Conservation (phyloP, 2,113 vertebrate genomes). For the Zootoca vivipara region DNA sequence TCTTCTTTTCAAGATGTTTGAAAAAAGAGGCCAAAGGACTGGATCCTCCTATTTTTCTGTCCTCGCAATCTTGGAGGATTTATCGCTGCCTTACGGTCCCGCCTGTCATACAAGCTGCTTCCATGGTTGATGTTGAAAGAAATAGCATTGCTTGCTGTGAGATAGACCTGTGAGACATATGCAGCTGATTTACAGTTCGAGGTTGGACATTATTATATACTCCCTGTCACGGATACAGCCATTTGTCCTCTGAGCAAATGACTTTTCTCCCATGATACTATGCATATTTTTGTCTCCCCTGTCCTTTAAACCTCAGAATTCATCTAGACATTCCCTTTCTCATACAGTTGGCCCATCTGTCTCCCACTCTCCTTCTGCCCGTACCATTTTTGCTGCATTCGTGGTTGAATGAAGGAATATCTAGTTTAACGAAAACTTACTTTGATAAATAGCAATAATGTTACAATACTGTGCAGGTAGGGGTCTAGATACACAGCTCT, state of each 20-base stretch:
- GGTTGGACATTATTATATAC: constrained; percentile 7
- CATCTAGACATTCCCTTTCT: not conserved
- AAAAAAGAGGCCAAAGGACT: not conserved
- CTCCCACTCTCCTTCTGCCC: rapidly evolving
- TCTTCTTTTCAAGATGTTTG: not conserved
- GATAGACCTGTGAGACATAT: constrained; percentile 37
- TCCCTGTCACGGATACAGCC: constrained; percentile 6
- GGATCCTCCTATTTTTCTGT: constrained; percentile 13
- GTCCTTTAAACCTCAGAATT: constrained; percentile 20
- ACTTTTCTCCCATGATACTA: constrained; percentile 20
- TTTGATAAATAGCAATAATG: not conserved
- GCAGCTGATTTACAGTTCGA: constrained; percentile 32
- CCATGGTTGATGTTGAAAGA: constrained; percentile 26
- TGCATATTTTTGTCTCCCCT: constrained; percentile 21
- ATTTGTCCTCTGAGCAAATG: constrained; percentile 30
- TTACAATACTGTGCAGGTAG: not conserved
- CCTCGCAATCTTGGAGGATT: constrained; percentile 31
- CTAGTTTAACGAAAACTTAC: not conserved
- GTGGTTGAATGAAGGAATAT: not conserved
- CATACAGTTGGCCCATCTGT: not conserved
- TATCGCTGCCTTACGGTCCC: constrained; percentile 10
- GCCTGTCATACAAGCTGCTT: constrained; percentile 34
- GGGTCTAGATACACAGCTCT: not conserved
- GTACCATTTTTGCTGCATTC: not conserved
- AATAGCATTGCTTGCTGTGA: constrained; percentile 15